These are phyloP conservation scores for Caradrina clavipalpis DNA, from an alignment of 2,888 invertebrate species.

Conservation along the genomic window DNA sequence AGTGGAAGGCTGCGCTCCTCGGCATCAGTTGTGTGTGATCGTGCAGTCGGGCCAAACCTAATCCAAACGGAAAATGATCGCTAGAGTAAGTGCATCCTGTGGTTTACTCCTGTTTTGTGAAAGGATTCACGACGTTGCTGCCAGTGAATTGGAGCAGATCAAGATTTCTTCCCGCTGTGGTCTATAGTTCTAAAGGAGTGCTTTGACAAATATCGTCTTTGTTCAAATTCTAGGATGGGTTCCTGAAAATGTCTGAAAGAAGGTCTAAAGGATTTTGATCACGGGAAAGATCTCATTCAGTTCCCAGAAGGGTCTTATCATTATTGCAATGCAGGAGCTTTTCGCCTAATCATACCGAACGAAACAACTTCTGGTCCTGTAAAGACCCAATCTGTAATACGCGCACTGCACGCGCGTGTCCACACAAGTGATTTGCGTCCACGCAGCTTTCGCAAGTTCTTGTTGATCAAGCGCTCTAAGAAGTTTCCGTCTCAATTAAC, in stretches of 20 bases:
- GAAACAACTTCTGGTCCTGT: constrained; percentile 2
- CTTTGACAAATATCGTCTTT: constrained; percentile 2
- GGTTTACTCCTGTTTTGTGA: constrained; percentile 76
- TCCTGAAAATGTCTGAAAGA: constrained; percentile 9
- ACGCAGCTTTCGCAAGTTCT: constrained; percentile 52
- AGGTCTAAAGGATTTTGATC: constrained; percentile 3
- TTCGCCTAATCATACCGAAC: not conserved
- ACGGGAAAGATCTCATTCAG: not conserved
- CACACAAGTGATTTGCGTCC: constrained; percentile 34
- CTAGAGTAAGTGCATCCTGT: constrained; percentile 87
- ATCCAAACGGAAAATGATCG: constrained; percentile 88
- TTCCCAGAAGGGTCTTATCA: not conserved
- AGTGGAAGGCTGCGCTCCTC: constrained; percentile 79
- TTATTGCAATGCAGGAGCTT: not conserved
- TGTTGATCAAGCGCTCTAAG: constrained; percentile 40
- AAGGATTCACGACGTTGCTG: constrained; percentile 71
- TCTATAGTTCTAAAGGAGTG: constrained; percentile 6
- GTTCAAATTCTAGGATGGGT: constrained; percentile 9
- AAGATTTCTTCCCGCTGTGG: constrained; percentile 15
- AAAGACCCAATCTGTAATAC: constrained; percentile 22
- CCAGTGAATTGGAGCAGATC: constrained; percentile 39
- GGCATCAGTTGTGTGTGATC: constrained; percentile 89
- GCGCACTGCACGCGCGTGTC: constrained; percentile 14
- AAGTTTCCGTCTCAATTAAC: constrained; percentile 51
- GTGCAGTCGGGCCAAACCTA: constrained; percentile 88